Percentiles rank a stretch among this genome's conserved stretches.
phyloP scores from a whole-genome alignment of 1,140 invertebrate species.

The Archivesica marissinica region DNA sequence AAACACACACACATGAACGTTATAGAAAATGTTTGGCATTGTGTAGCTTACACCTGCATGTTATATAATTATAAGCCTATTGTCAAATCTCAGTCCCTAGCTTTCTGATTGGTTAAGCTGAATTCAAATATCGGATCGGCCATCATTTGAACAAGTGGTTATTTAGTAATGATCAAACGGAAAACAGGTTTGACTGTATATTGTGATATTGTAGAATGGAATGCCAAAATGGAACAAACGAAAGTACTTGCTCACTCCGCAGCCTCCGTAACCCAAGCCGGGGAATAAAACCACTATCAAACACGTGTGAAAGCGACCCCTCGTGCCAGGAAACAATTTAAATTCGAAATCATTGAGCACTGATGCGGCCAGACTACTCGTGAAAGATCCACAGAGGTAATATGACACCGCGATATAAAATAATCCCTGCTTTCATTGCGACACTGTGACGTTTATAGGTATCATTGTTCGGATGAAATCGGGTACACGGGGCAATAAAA shows the following conservation, averaged over 20 bases:
- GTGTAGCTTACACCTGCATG: too few relatives aligned
- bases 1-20: too few relatives aligned
- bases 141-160: too few relatives aligned
- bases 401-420: constrained; percentile 33
- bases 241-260: background rate
- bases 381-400: constrained; percentile 30
- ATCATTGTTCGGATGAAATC: constrained; percentile 24
- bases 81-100: too few relatives aligned
- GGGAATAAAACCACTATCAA: constrained; percentile 16
- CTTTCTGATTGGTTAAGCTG: too few relatives aligned
- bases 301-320: constrained; percentile 49
- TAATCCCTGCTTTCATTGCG: constrained; percentile 43
- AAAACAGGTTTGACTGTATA: too few relatives aligned
- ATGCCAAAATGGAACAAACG: background rate
- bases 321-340: constrained; percentile 41
- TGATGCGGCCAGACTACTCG: constrained; percentile 29
- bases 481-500: constrained; percentile 32
- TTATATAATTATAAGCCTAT: too few relatives aligned
- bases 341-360: constrained; percentile 25
- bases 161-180: too few relatives aligned
- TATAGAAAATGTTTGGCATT: too few relatives aligned
- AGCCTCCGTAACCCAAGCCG: constrained; percentile 18
- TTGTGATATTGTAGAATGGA: too few relatives aligned
- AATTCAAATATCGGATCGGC: too few relatives aligned
- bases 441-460: constrained; percentile 33